Conservation (phyloP, 2,113 vertebrate genomes). For the Pogona vitticeps region DNA sequence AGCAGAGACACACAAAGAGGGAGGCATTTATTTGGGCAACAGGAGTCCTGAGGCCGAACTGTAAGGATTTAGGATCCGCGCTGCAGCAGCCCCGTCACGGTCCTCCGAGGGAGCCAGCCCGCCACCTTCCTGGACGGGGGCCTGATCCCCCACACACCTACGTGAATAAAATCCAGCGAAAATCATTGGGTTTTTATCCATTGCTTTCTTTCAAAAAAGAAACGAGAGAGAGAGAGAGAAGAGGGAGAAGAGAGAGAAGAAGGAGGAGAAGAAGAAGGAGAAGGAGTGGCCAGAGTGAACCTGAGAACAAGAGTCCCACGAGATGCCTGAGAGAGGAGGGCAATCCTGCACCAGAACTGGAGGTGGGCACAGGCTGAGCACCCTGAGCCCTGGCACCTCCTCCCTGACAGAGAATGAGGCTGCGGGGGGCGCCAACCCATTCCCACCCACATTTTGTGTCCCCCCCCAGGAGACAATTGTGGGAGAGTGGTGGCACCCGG, state of each 20-base stretch:
- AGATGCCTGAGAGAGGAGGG: background rate
- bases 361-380: background rate
- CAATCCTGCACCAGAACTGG: background rate
- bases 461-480: background rate
- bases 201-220: background rate
- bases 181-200: background rate
- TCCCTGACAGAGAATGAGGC: background rate
- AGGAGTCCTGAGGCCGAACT: slow-evolving; percentile 22
- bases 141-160: slow-evolving; percentile 13
- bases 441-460: background rate
- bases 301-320: background rate
- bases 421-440: background rate
- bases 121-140: slow-evolving; percentile 11
- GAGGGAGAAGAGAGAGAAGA: background rate
- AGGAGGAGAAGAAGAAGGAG: background rate
- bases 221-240: background rate
- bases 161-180: slow-evolving; percentile 6
- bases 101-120: slow-evolving; percentile 9
- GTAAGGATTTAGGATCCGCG: slow-evolving; percentile 15
- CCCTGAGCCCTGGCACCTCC: background rate
- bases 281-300: background rate
- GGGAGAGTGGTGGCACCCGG: no score
- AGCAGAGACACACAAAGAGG: slow-evolving; percentile 32
- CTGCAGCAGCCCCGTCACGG: slow-evolving; percentile 6
- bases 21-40: slow-evolving; percentile 24